phyloP scores from a whole-genome alignment of 2,888 invertebrate genomes.

The Stenotaenia linearis region DNA sequence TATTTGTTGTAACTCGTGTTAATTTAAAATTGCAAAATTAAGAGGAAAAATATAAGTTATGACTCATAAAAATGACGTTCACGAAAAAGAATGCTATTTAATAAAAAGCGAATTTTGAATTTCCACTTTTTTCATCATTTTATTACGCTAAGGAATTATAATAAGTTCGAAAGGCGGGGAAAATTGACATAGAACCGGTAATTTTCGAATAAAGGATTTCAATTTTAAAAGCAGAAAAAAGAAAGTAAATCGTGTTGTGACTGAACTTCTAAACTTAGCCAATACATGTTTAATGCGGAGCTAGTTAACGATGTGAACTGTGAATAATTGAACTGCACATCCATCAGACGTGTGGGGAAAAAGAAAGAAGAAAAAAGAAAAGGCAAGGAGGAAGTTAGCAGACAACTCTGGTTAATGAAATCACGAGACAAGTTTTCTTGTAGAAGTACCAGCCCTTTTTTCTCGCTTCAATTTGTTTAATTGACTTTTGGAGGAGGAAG shows the following conservation, averaged over 20 bases:
- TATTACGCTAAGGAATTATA: background rate
- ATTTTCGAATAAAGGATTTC: background rate
- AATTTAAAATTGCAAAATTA: too few species aligned
- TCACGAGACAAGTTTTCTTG: background rate
- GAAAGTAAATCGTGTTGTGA: too few species aligned
- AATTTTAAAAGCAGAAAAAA: background rate
- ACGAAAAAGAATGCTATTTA: background rate
- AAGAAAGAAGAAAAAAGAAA: background rate
- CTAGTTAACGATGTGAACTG: background rate
- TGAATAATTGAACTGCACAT: background rate
- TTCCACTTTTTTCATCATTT: background rate
- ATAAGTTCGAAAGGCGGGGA: background rate
- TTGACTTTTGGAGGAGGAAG: background rate
- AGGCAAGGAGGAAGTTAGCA: background rate
- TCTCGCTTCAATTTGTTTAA: background rate
- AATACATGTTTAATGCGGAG: background rate
- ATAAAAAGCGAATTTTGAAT: background rate
- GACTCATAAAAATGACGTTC: background rate
- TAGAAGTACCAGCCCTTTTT: background rate
- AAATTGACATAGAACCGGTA: background rate
- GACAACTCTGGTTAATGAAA: background rate
- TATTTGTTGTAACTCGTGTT: too few species aligned
- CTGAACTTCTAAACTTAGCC: background rate
- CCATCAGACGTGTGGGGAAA: background rate
- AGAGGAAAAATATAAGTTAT: background rate